Percentiles rank a stretch among this genome's conserved stretches.
These are phyloP conservation scores for Parazoanthus swiftii DNA, from an alignment of 92 coral and sea anemone species.

Conservation along the genomic window DNA sequence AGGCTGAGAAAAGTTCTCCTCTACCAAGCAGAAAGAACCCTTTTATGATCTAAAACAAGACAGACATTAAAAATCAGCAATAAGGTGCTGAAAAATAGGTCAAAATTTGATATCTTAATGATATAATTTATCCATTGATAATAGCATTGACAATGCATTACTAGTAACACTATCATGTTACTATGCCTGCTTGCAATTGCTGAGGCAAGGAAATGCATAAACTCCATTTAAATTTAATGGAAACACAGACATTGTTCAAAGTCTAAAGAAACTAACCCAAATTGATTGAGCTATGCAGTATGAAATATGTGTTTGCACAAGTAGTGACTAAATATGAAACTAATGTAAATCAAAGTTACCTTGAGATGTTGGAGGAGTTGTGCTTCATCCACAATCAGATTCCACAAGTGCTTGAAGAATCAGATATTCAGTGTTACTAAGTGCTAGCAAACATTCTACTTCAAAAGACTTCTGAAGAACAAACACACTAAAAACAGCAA, in stretches of 20 bases:
- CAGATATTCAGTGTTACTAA: background rate
- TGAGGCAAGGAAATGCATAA: no score
- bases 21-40: constrained; percentile 94
- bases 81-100: background rate
- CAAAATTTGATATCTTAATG: background rate
- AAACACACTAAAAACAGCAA: no score
- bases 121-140: no score
- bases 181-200: no score
- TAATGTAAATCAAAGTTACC: constrained; percentile 38
- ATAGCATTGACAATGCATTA: no score
- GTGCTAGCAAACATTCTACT: background rate
- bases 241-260: no score
- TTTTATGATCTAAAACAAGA: constrained; percentile 68
- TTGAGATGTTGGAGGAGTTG: constrained; percentile 78
- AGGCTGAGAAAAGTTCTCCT: constrained; percentile 92
- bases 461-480: background rate
- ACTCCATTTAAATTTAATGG: no score
- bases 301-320: no score
- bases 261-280: no score
- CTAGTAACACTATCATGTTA: no score
- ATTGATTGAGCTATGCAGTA: no score
- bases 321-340: background rate
- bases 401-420: constrained; percentile 85
- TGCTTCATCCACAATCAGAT: constrained; percentile 89
- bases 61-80: background rate